Evolutionary conservation across 2,113 vertebrate species (phyloP).

Genomic region (Amazona guildingii): DNA sequence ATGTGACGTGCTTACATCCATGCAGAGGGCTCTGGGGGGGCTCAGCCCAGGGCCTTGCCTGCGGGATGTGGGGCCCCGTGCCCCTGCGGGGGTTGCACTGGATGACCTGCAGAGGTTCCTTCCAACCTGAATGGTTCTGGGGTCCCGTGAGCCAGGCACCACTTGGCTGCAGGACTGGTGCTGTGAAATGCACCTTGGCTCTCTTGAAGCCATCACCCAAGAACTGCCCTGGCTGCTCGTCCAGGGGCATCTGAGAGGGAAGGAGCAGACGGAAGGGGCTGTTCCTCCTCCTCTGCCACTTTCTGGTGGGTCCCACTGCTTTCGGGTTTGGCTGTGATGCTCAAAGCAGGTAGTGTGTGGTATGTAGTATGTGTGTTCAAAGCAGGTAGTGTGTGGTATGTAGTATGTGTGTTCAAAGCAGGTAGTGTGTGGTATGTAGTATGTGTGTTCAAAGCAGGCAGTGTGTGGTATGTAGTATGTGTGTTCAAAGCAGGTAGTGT

Average conservation of each 20-base stretch:
- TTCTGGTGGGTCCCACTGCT: not conserved
- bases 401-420: no score
- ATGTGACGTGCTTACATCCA: fast-evolving
- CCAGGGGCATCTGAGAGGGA: not conserved
- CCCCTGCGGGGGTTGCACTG: not conserved
- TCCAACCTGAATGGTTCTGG: not conserved
- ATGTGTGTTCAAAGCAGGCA: no score
- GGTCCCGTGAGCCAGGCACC: not conserved
- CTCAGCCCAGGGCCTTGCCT: not conserved
- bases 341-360: fast-evolving
- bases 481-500: no score
- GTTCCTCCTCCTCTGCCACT: not conserved
- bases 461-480: no score
- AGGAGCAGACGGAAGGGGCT: not conserved
- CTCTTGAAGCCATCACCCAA: not conserved
- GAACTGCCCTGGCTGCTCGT: not conserved
- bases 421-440: no score
- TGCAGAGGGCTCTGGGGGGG: not conserved
- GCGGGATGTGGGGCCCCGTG: not conserved
- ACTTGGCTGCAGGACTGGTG: not conserved
- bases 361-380: no score
- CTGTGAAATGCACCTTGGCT: not conserved
- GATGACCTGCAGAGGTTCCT: not conserved
- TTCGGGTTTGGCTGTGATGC: not conserved
- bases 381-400: fast-evolving